phyloP scores from a whole-genome alignment of 2,888 invertebrate species.

The Calephelis perditalis region DNA sequence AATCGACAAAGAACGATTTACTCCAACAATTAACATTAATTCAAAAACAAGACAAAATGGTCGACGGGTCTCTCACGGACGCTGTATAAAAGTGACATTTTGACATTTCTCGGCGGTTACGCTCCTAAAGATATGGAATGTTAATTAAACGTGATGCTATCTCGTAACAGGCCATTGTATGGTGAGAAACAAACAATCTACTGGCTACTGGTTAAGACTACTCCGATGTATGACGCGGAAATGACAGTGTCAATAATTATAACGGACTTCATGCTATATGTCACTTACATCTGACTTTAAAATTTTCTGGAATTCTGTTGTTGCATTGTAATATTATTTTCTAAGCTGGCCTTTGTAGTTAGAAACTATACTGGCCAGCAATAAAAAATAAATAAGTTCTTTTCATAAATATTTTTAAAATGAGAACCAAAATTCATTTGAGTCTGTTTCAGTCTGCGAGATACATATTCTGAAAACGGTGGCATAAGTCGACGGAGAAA shows the following conservation, averaged over 20 bases:
- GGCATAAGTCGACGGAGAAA: no score
- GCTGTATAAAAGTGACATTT: conserved; percentile 44
- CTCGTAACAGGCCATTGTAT: conserved; percentile 70
- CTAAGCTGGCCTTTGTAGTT: no score
- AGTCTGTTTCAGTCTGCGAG: no score
- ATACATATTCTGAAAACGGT: no score
- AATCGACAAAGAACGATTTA: neutral
- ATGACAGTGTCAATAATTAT: conserved; percentile 19
- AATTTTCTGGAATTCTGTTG: no score
- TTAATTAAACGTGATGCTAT: conserved; percentile 71
- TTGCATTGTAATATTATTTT: no score
- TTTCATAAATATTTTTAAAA: no score
- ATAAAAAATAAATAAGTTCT: no score
- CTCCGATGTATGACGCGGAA: conserved; percentile 15
- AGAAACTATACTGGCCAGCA: no score
- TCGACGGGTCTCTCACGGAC: conserved; percentile 29
- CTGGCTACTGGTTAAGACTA: conserved; percentile 40
- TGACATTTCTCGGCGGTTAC: conserved; percentile 56
- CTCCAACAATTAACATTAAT: neutral
- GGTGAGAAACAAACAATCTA: conserved; percentile 40
- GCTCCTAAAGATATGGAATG: conserved; percentile 44
- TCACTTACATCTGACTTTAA: no score
- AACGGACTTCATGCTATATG: conserved; percentile 8
- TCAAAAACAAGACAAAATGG: conserved; percentile 27
- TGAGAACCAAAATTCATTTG: no score